Evolutionary conservation across 2,797 vertebrate species (phyloP).

Genomic region (Clarias laeviceps): DNA sequence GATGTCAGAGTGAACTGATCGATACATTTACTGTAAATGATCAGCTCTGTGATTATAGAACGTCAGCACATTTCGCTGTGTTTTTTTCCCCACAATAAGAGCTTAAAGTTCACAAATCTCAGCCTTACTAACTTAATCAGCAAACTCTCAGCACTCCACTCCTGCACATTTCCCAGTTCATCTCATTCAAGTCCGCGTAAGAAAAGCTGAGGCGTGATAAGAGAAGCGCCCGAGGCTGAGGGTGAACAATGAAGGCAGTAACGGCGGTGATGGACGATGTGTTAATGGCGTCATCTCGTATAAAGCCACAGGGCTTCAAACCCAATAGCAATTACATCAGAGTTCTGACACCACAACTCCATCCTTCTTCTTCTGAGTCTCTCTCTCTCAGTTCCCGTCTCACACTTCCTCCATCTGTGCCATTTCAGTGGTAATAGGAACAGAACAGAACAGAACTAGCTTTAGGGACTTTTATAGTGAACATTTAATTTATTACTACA

Average conservation of each 20-base stretch:
- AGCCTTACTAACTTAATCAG: background rate
- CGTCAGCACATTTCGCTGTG: background rate
- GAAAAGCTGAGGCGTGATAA: conserved; percentile 20
- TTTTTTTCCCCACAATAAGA: background rate
- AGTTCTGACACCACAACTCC: conserved; percentile 7
- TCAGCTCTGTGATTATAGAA: background rate
- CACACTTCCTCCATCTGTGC: background rate
- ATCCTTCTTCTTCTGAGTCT: conserved; percentile 6
- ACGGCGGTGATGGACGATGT: conserved; percentile 27
- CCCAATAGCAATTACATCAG: conserved; percentile 26
- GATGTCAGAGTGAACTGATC: background rate
- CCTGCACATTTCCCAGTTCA: background rate
- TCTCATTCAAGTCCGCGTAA: background rate
- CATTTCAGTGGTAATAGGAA: background rate
- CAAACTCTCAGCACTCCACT: background rate
- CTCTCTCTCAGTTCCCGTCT: background rate
- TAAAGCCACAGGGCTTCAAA: conserved; percentile 32
- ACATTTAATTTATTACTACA: conserved; percentile 18
- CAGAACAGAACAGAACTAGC: background rate
- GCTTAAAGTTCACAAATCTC: background rate
- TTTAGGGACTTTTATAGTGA: background rate
- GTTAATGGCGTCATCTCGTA: conserved; percentile 24
- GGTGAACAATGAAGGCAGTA: conserved; percentile 24
- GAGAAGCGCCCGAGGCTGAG: conserved; percentile 8
- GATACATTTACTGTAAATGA: background rate